Conservation (phyloP, 2,797 vertebrate species). For the Eurystomus glaucurus region DNA sequence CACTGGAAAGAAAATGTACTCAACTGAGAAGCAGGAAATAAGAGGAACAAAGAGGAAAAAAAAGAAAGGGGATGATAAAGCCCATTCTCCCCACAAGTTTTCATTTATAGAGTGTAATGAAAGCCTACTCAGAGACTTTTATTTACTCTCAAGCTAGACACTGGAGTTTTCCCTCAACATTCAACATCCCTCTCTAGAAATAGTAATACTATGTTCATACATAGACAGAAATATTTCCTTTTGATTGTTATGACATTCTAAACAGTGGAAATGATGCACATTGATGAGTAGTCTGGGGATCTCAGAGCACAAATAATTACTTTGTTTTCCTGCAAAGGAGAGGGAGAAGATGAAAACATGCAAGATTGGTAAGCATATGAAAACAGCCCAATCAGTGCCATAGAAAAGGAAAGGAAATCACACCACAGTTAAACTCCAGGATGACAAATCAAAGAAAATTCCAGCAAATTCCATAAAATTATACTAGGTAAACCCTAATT, state of each 20-base stretch:
- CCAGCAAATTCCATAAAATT: not conserved
- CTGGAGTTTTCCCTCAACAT: not conserved
- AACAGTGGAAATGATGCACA: not conserved
- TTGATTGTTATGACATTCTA: not conserved
- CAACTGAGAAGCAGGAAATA: slow-evolving; percentile 39
- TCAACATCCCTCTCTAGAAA: not conserved
- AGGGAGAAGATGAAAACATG: not conserved
- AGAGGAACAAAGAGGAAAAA: not conserved
- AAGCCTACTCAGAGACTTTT: slow-evolving; percentile 2
- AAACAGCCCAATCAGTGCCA: not conserved
- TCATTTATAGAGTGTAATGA: not conserved
- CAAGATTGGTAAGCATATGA: not conserved
- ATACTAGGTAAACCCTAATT: not conserved
- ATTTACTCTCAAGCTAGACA: slow-evolving; percentile 13
- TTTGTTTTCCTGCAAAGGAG: not conserved
- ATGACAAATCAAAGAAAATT: not conserved
- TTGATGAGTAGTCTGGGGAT: not conserved
- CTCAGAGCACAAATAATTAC: not conserved
- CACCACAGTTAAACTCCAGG: not conserved
- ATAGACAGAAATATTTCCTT: not conserved
- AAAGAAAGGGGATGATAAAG: slow-evolving; percentile 13
- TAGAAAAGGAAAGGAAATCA: not conserved
- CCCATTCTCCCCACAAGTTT: slow-evolving; percentile 3
- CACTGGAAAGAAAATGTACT: not conserved
- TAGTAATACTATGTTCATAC: not conserved